phyloP scores from a whole-genome alignment of 2,888 invertebrate species.

The Meliscaeva auricollis region DNA sequence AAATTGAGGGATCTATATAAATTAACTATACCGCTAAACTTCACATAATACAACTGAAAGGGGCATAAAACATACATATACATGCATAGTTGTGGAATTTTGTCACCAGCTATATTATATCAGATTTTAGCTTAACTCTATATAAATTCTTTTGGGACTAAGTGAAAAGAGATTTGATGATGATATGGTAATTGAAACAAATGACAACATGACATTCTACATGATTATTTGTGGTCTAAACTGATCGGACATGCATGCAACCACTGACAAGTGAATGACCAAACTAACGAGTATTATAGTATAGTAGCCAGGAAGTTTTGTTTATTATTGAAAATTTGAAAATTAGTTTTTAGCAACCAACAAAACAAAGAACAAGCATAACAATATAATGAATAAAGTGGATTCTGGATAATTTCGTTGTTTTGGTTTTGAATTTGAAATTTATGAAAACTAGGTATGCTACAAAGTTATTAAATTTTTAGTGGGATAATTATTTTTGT shows the following conservation, averaged over 20 bases:
- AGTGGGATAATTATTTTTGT: background rate
- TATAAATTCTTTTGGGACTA: background rate
- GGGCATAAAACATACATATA: background rate
- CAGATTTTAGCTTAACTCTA: background rate
- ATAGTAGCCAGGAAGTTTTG: background rate
- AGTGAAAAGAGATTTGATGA: constrained; percentile 63
- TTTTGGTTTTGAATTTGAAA: background rate
- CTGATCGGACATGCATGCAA: constrained; percentile 31
- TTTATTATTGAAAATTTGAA: constrained; percentile 1
- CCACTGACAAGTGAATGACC: constrained; percentile 5
- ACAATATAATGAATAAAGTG: background rate
- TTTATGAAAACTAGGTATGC: background rate
- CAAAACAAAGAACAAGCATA: too few species aligned
- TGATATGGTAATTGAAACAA: constrained; percentile 73
- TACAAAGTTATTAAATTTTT: background rate
- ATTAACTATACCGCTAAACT: constrained; percentile 33
- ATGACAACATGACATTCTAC: constrained; percentile 68
- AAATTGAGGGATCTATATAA: constrained; percentile 50
- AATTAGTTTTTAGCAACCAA: background rate
- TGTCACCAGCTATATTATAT: background rate
- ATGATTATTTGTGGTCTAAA: constrained; percentile 60
- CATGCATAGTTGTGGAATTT: constrained; percentile 39
- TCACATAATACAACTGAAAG: background rate
- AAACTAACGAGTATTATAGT: too few species aligned
- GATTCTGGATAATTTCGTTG: background rate